Conservation (phyloP, 2,888 invertebrate genomes). For the Camponotus fellah region DNA sequence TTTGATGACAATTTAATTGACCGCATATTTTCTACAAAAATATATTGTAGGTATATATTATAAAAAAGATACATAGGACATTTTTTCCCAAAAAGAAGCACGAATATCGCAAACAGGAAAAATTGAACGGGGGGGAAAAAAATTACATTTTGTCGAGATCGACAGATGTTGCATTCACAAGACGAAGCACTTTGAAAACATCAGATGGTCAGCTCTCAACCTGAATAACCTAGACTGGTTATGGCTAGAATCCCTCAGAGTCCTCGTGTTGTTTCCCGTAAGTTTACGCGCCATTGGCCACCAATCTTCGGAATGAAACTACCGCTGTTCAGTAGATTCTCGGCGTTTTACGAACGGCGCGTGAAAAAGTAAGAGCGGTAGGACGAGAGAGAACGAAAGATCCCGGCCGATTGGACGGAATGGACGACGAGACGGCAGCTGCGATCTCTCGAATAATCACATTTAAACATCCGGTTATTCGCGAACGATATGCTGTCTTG, state of each 20-base stretch:
- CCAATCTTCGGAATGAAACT: constrained; percentile 82
- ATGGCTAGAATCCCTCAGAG: constrained; percentile 68
- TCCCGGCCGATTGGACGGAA: constrained; percentile 53
- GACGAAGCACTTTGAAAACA: constrained; percentile 68
- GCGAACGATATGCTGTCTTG: constrained; percentile 58
- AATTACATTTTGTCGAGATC: constrained; percentile 30
- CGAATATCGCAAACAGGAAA: constrained; percentile 22
- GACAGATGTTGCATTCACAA: constrained; percentile 51
- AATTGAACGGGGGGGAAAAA: background rate
- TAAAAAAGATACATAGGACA: background rate
- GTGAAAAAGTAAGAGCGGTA: constrained; percentile 41
- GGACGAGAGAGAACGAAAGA: constrained; percentile 9
- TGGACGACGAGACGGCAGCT: constrained; percentile 28
- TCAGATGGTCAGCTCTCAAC: constrained; percentile 69
- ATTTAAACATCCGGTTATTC: constrained; percentile 71
- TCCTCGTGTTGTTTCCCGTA: constrained; percentile 73
- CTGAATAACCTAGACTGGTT: constrained; percentile 68
- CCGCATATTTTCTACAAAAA: background rate
- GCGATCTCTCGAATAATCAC: constrained; percentile 75
- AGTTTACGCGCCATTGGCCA: constrained; percentile 82
- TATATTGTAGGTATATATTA: background rate
- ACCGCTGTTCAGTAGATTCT: constrained; percentile 66
- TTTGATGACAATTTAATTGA: background rate
- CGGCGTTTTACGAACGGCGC: constrained; percentile 58
- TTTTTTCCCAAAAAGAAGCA: background rate